These are phyloP conservation scores for Drosophila prosaltans DNA, from an alignment of 1,140 invertebrate genomes.

Conservation along the genomic window DNA sequence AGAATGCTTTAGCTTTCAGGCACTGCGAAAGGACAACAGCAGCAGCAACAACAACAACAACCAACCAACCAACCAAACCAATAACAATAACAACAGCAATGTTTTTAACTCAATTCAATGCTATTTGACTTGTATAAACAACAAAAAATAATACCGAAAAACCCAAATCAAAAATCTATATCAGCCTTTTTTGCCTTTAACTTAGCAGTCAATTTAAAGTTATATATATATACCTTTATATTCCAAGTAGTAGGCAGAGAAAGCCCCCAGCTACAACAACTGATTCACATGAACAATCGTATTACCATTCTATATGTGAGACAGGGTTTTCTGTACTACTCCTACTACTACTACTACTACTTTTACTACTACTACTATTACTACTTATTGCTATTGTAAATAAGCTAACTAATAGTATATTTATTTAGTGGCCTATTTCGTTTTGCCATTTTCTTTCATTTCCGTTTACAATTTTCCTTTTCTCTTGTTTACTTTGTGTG, in stretches of 20 bases:
- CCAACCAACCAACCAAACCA: background rate
- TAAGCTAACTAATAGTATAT: slow-evolving; percentile 31
- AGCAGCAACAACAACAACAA: background rate
- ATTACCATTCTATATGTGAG: slow-evolving; percentile 11
- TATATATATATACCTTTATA: no score
- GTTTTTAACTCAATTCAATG: background rate
- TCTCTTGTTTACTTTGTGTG: no score
- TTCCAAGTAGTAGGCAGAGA: slow-evolving; percentile 53
- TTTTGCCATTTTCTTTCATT: slow-evolving; percentile 22
- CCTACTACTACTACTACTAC: slow-evolving; percentile 2
- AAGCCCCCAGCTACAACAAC: slow-evolving; percentile 33
- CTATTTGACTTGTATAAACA: slow-evolving; percentile 9
- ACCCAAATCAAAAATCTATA: background rate
- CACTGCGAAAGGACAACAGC: slow-evolving; percentile 36
- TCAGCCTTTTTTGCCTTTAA: slow-evolving; percentile 11
- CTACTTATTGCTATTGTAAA: slow-evolving; percentile 44
- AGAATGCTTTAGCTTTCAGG: slow-evolving; percentile 55
- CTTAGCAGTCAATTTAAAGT: slow-evolving; percentile 34
- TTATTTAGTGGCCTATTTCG: slow-evolving; percentile 7
- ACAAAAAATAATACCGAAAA: slow-evolving; percentile 3
- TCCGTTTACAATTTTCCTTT: background rate
- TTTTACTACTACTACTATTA: background rate
- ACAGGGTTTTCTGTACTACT: slow-evolving; percentile 6
- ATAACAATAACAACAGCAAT: background rate
- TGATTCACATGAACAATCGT: slow-evolving; percentile 12